Conservation (phyloP, 2,113 vertebrate genomes). For the Thamnaconus septentrionalis region DNA sequence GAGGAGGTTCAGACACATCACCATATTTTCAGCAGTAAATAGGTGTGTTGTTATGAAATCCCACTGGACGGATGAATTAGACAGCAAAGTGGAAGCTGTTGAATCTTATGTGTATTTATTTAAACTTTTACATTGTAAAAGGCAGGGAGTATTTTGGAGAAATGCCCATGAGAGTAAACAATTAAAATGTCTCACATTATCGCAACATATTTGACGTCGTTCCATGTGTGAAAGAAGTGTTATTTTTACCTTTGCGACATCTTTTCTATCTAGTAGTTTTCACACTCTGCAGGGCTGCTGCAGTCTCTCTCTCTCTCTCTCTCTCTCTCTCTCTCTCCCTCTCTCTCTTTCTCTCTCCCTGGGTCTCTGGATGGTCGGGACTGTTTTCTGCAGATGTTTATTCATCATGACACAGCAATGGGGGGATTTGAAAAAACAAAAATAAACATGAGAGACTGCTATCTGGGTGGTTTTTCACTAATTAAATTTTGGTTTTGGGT, state of each 20-base stretch:
- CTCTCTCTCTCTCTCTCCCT: too few relatives aligned
- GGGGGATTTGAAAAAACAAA: constrained; percentile 5
- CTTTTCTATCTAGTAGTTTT: constrained; percentile 55
- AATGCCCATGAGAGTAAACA: background rate
- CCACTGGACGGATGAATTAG: too few relatives aligned
- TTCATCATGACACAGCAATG: constrained; percentile 52
- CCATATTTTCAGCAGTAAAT: constrained; percentile 5
- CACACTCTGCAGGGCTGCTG: constrained; percentile 54
- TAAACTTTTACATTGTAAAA: too few relatives aligned
- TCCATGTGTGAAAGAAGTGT: constrained; percentile 43
- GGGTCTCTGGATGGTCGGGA: constrained; percentile 7
- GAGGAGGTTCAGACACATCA: background rate
- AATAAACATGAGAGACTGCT: constrained; percentile 26
- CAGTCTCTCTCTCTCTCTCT: constrained; percentile 58
- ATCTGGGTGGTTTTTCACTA: constrained; percentile 47
- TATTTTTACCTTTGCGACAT: constrained; percentile 36
- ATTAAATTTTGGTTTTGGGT: constrained; percentile 56
- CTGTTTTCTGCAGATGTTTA: constrained; percentile 63
- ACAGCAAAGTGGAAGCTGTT: too few relatives aligned
- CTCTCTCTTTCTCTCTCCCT: too few relatives aligned
- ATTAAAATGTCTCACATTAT: constrained; percentile 12
- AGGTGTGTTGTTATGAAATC: too few relatives aligned
- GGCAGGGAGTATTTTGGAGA: too few relatives aligned
- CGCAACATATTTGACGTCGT: constrained; percentile 11
- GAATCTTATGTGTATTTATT: too few relatives aligned